phyloP scores from a whole-genome alignment of 2,797 vertebrate genomes.

The Leptodactylus fallax region DNA sequence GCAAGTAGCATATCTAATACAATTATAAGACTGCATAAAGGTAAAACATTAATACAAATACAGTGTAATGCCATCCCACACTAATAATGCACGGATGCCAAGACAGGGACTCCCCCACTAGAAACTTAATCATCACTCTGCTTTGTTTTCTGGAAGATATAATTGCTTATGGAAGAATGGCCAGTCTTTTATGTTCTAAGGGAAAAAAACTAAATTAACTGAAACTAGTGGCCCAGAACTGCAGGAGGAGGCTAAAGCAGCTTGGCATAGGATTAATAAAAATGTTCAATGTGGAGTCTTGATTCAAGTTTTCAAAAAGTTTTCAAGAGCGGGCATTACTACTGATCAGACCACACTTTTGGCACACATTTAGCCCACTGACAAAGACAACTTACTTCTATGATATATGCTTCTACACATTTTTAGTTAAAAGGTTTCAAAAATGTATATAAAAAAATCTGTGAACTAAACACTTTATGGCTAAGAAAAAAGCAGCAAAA shows the following conservation, averaged over 20 bases:
- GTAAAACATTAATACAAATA: background rate
- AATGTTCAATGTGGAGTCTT: slow-evolving; percentile 38
- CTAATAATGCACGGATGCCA: background rate
- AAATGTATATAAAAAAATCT: background rate
- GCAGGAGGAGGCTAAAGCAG: slow-evolving; percentile 59
- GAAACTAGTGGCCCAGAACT: slow-evolving; percentile 33
- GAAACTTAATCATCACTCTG: slow-evolving; percentile 14
- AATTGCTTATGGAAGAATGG: slow-evolving; percentile 51
- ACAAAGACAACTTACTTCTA: background rate
- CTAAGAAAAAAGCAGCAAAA: no score
- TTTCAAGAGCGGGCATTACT: background rate
- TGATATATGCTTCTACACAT: background rate
- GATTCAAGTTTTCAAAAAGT: background rate
- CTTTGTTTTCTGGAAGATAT: slow-evolving; percentile 55
- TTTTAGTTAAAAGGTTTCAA: background rate
- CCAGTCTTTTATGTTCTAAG: background rate
- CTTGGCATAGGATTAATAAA: slow-evolving; percentile 68
- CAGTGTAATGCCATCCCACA: background rate
- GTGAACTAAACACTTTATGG: no score
- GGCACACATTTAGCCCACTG: background rate
- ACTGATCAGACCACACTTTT: background rate
- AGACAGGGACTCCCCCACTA: background rate
- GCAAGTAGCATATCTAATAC: background rate
- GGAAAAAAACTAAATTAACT: slow-evolving; percentile 38
- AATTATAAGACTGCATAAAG: no score